These are phyloP conservation scores for Excalfactoria chinensis DNA, from an alignment of 2,113 vertebrate species.

Conservation along the genomic window DNA sequence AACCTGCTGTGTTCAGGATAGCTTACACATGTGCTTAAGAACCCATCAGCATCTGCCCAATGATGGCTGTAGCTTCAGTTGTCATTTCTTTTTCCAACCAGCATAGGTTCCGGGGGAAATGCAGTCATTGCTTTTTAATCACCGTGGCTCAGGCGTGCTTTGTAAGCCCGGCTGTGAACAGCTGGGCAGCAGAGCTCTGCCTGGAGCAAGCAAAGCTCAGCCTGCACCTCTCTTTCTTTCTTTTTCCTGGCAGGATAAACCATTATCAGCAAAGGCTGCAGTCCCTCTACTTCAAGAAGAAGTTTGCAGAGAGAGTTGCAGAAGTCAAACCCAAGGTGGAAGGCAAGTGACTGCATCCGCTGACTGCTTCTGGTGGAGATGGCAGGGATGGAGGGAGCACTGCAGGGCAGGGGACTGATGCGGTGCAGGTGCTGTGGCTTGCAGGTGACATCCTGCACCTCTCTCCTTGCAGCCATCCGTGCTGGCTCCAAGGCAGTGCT, in stretches of 20 bases:
- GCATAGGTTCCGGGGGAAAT: not conserved
- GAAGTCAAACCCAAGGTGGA: slow-evolving; percentile 99
- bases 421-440: not conserved
- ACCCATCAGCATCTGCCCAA: not conserved
- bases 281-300: slow-evolving; percentile 98
- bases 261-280: slow-evolving; percentile 98
- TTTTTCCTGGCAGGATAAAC: slow-evolving; percentile 87
- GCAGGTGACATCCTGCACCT: not conserved
- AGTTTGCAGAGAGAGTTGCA: slow-evolving; percentile 98
- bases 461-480: slow-evolving; percentile 82
- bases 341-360: slow-evolving; percentile 77
- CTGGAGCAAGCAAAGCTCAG: slow-evolving; percentile 9
- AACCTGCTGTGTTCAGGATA: not conserved
- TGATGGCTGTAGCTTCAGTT: slow-evolving; percentile 19
- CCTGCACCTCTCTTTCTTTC: not conserved
- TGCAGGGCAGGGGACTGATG: not conserved
- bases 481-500: slow-evolving; percentile 92
- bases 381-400: not conserved
- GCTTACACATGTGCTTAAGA: not conserved
- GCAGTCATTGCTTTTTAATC: not conserved
- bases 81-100: not conserved
- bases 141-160: not conserved
- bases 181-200: not conserved
- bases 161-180: slow-evolving; percentile 16
- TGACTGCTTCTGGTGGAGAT: not conserved